Base-by-base conservation (phyloP, 2,888 invertebrate genomes). In the Lycia hirtaria region DNA sequence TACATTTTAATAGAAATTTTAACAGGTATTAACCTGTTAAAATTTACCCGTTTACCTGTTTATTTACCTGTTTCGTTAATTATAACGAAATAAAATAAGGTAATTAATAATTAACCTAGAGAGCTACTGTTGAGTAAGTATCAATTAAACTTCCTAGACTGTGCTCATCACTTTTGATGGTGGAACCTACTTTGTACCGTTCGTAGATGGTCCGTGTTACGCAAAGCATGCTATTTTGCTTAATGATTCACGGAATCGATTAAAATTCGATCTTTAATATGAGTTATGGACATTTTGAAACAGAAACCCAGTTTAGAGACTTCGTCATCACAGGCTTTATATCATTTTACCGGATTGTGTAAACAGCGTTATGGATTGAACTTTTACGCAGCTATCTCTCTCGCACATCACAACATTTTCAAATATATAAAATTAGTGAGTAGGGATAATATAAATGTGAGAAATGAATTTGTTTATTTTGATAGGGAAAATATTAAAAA, bases 171-270 rank as follows among this genome's bases (percentile, higher is more conserved):
- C 3, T 22, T 54, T 52, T 30, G 47, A 54, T 47, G 38, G 24
- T 32, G n/a, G 32, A 24, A 47, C 24, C 19, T 14, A 15, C 40
- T 43, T 26, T 12, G 35, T n/a, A 32, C 44, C 28, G 43, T 52
- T 57, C 47, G 30, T 30, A 52, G 47, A 57, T 35, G 41, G 33
- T 41, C 41, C 26, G 12, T 30, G 37, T 53, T 53, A 57, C 51
- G 52, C 51, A 51, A 57, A 53, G 14, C 43, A 30, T 15, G 52
- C 48, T 10, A 52, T 52, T 48, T 52, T 37, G 52, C 47, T 24
- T 45, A 47, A 52, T 17, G 37, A 37, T 58, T 52, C 52, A 32
- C 37, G 37, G 57, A 53, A 52, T 48, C 48, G 48, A 52, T 58
- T 53, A 53, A 32, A 53, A 58, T 53, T 43, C 41, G 57, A 53